Evolutionary conservation across 2,888 invertebrate species (phyloP).

Genomic region (Anoncus sp.): DNA sequence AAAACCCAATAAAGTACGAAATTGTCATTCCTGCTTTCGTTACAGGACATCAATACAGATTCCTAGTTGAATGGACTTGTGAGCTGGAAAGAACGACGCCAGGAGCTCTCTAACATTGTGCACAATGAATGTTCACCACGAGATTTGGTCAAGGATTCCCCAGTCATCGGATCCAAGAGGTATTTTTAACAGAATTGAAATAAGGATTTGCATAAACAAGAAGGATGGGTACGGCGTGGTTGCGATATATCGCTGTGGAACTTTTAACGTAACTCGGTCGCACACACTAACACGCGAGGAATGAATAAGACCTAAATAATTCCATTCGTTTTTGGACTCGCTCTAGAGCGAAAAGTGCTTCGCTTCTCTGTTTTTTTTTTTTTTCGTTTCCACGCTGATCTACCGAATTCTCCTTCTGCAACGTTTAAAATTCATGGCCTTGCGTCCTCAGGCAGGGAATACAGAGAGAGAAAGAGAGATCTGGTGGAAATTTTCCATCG

Average conservation of each 20-base stretch:
- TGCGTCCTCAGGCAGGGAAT: conserved; percentile 31
- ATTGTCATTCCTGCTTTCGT: neutral
- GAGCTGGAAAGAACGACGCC: neutral
- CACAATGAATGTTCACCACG: conserved; percentile 7
- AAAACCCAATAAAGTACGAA: neutral
- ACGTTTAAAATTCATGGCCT: conserved; percentile 59
- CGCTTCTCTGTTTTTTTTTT: conserved; percentile 47
- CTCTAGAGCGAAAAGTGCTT: conserved; percentile 25
- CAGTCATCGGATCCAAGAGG: conserved; percentile 69
- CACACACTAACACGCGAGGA: conserved; percentile 57
- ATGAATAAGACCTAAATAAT: conserved; percentile 79
- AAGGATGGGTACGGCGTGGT: conserved; percentile 65
- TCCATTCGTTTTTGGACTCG: conserved; percentile 64
- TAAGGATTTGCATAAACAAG: conserved; percentile 79
- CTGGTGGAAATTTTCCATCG: conserved; percentile 53
- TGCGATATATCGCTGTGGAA: conserved; percentile 75
- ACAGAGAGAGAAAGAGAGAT: conserved; percentile 1
- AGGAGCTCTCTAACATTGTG: neutral
- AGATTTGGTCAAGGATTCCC: conserved; percentile 23
- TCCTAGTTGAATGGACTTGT: neutral
- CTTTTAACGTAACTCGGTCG: conserved; percentile 73
- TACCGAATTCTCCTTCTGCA: conserved; percentile 25
- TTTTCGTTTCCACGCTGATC: conserved; percentile 27
- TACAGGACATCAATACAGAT: neutral
- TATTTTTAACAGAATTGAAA: conserved; percentile 77